Base-by-base conservation (phyloP, 1,140 invertebrate species). In the Lineus longissimus region DNA sequence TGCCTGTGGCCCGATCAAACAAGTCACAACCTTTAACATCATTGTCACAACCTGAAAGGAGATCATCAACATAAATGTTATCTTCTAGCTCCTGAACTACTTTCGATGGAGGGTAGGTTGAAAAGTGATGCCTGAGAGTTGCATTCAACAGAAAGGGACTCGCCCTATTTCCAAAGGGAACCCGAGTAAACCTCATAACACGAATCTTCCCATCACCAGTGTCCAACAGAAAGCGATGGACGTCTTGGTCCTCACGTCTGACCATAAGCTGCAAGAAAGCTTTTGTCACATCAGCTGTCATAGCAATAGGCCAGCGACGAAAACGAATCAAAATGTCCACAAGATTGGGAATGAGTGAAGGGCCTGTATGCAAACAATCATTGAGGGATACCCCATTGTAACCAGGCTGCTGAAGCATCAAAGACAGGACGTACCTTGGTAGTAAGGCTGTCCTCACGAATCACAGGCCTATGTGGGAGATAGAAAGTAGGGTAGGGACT, bases 51-150 rank as follows among this genome's bases (percentile, higher is more conserved):
- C 83, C 81, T n/a, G 73, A 73, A 23, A 82, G 45, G 1, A 81
- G 51, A 69, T 85, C 82, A 66, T 86, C 83, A 17, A 82, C 76
- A 65, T 84, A 85, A 61, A 81, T 81, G 64, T 81, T 75, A 22
- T 65, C 69, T 30, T 31, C 23, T 19, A 81, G 73, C 17, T 72
- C 64, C 33, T 70, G 47, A 47, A 67, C 51, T 40, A 68, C 73
- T 55, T 62, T 17, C 54, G 67, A 7, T 62, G 47, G 19, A 61
- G 56, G 55, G 65, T 61, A 0, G 73, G 68, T 22, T 78, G 61
- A 81, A 82, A 65, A 65, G 41, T 63, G 59, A 31, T 65, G 30
- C 30, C 55, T 15, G 9, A 63, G 1, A 4, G 61, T 58, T 2
- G 60, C 64, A 23, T 40, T 59, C n/a, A 63, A 33, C 19, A 65